Evolutionary conservation across 2,797 vertebrate genomes (phyloP), one percentile per base, ranked within the genome.

Genomic region (Aeoliscus strigatus): DNA sequence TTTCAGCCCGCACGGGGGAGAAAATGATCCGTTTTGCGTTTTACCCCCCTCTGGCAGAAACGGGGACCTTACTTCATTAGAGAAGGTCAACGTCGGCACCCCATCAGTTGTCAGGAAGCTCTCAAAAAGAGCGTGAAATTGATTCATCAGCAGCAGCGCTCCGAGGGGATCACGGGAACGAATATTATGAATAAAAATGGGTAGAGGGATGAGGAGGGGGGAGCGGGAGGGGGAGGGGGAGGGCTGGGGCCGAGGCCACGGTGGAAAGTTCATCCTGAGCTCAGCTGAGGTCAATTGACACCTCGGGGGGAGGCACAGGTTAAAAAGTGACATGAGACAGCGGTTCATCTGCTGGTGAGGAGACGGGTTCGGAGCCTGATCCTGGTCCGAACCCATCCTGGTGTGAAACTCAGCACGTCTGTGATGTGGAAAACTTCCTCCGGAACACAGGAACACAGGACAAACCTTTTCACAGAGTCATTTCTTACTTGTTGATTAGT

Each of bases 11-110:
- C 33, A 45, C n/a, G n/a, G n/a, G n/a, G n/a, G 24, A 31, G 36
- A 25, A 18, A 8, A 16, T 17, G 3, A 12, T 26, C n/a, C n/a
- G 5, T 23, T 11, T 31, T 23, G 14, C 6, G 31, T 26, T 13
- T 14, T 2, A 11, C 12, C 39, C n/a, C 5, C 25, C 6, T 2
- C 30, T 17, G 43, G 54, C 58, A 40, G 51, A 58, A 34, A 56
- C 4, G 9, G 26, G 66, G 41, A 39, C 73, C 49, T 32, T 55
- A 50, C 44, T 61, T 73, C 53, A 35, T 72, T 62, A 63, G 45
- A 41, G 67, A 77, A 77, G 72, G 77, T 79, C 73, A 75, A 34
- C 32, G 15, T 26, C 12, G 39, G 34, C 63, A 52, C n/a, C 51
- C 39, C 54, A 30, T 54, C 47, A 44, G 21, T 47, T 54, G 60